Conservation (phyloP, 2,797 vertebrate genomes). For the Epinephelus awoara region DNA sequence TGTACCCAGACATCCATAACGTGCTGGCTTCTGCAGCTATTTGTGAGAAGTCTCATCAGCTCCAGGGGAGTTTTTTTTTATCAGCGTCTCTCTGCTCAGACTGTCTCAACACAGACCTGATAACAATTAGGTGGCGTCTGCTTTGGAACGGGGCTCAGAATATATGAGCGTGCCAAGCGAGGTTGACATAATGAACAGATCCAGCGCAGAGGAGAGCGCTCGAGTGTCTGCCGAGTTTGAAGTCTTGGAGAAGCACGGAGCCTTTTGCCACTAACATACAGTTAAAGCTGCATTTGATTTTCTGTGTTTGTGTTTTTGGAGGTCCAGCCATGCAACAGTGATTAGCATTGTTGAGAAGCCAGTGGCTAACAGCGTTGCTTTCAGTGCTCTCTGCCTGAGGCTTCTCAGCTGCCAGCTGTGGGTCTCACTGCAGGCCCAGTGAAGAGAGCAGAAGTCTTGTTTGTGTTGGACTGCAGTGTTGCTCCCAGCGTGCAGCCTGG, state of each 20-base stretch:
- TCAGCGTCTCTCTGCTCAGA: constrained; percentile 34
- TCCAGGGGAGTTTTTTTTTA: constrained; percentile 34
- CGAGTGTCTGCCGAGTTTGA: constrained; percentile 30
- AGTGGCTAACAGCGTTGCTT: constrained; percentile 21
- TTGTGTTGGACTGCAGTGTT: constrained; percentile 66
- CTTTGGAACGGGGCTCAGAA: constrained; percentile 52
- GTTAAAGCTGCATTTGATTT: constrained; percentile 40
- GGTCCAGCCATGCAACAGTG: constrained; percentile 32
- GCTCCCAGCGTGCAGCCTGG: constrained; percentile 70
- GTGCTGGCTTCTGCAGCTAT: constrained; percentile 39
- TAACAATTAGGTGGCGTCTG: constrained; percentile 70
- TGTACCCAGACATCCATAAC: constrained; percentile 25
- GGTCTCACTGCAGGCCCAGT: constrained; percentile 45
- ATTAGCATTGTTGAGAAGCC: constrained; percentile 44
- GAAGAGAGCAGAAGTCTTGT: constrained; percentile 78
- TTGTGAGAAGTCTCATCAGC: constrained; percentile 53
- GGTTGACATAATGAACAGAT: constrained; percentile 59
- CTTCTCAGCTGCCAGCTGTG: constrained; percentile 64
- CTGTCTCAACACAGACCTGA: constrained; percentile 57
- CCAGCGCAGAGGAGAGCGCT: constrained; percentile 23
- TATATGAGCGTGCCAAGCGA: constrained; percentile 42
- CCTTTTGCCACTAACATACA: constrained; percentile 27
- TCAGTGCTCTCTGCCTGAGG: constrained; percentile 44
- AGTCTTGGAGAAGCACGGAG: constrained; percentile 14
- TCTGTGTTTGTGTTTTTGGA: constrained; percentile 29